A percentile compares a stretch with the other conserved stretches of the same genome.
These are phyloP conservation scores for Amphimedon queenslandica DNA, from an alignment of 37 sponge, comb jelly and placozoan genomes.

Conservation along the genomic window DNA sequence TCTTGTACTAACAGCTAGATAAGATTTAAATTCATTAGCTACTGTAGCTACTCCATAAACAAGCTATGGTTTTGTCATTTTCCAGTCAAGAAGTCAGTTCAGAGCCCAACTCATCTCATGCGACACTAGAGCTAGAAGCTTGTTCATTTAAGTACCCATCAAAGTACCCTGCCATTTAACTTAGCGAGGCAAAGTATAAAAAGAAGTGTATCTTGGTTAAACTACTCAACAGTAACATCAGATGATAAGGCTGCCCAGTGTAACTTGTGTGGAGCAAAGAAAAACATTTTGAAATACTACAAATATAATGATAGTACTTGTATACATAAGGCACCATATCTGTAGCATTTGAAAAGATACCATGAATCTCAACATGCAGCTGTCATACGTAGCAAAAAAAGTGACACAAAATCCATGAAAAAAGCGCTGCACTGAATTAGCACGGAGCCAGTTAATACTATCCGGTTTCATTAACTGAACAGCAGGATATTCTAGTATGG, in stretches of 20 bases:
- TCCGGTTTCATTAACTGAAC: neutral
- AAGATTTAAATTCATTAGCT: no score
- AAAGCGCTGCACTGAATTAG: no score
- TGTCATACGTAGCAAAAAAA: neutral
- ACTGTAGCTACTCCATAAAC: no score
- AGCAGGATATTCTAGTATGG: neutral
- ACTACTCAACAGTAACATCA: neutral
- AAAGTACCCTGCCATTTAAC: no score
- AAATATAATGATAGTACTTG: neutral
- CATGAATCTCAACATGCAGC: neutral
- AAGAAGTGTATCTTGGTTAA: neutral
- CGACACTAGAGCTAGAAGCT: no score
- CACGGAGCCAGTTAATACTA: neutral
- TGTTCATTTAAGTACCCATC: no score
- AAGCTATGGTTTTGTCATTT: no score
- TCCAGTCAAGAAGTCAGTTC: no score
- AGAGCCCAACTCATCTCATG: no score
- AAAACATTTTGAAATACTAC: neutral
- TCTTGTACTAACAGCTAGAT: no score
- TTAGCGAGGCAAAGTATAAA: no score
- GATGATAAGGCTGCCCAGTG: neutral
- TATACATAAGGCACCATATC: neutral
- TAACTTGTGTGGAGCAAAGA: neutral
- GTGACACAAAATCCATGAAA: neutral
- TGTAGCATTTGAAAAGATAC: neutral